phyloP scores from a whole-genome alignment of 1,140 invertebrate genomes.

The Pinna nobilis region DNA sequence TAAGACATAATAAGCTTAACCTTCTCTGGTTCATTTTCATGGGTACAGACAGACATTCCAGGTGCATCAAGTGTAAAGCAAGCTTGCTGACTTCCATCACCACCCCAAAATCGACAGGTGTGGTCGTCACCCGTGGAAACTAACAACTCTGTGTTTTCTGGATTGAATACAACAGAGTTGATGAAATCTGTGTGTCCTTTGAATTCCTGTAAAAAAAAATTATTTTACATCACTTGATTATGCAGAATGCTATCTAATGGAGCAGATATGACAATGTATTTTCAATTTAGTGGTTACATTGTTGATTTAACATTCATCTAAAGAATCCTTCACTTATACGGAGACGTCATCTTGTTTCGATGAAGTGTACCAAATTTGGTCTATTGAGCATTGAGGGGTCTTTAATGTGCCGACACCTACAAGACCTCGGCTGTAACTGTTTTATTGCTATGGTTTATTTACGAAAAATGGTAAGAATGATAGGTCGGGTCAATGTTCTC shows the following conservation, averaged over 20 bases:
- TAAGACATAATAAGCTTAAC: slow-evolving; percentile 43
- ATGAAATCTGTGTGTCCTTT: slow-evolving; percentile 83
- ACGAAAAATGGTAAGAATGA: neutral
- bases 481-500: too few relatives aligned
- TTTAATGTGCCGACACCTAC: too few relatives aligned
- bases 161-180: slow-evolving; percentile 83
- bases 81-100: slow-evolving; percentile 74
- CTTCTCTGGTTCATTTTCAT: slow-evolving; percentile 83
- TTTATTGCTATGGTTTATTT: neutral
- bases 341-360: too few relatives aligned
- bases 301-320: neutral
- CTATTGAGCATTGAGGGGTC: too few relatives aligned
- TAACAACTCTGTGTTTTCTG: slow-evolving; percentile 79
- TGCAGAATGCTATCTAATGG: too few relatives aligned
- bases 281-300: neutral
- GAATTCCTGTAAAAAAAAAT: slow-evolving; percentile 76
- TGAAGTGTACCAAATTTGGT: neutral
- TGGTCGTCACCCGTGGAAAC: slow-evolving; percentile 87
- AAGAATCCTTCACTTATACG: neutral
- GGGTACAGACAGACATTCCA: slow-evolving; percentile 82
- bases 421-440: too few relatives aligned
- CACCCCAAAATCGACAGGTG: slow-evolving; percentile 83
- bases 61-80: slow-evolving; percentile 82
- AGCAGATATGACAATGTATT: neutral
- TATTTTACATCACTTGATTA: neutral